Conservation (phyloP, 2,113 vertebrate genomes). For the Oreochromis niloticus region DNA sequence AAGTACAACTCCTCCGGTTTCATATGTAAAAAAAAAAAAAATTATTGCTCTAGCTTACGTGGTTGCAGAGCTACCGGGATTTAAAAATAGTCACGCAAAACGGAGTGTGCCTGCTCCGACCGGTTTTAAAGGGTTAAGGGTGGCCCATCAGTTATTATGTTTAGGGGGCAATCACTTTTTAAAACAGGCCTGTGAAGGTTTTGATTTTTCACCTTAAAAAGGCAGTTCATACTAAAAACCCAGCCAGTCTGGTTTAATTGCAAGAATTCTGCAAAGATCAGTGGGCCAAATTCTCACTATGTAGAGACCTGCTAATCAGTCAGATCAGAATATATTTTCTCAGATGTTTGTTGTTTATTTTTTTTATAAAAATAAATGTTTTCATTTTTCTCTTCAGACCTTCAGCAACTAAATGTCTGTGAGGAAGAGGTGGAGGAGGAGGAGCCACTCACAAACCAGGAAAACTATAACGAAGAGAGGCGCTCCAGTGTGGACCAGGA, state of each 20-base stretch:
- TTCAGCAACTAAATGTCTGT: not conserved
- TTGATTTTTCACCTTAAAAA: not conserved
- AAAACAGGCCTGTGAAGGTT: accelerated
- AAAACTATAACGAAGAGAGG: accelerated
- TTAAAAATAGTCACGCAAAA: too few species aligned
- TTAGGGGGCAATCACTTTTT: accelerated
- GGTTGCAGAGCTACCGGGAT: too few species aligned
- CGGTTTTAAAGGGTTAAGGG: too few species aligned
- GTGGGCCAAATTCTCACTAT: not conserved
- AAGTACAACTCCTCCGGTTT: too few species aligned
- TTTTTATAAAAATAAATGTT: not conserved
- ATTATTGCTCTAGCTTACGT: too few species aligned
- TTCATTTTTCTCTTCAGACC: not conserved
- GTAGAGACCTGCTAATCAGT: accelerated
- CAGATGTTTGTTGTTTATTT: accelerated
- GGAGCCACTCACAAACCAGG: too few species aligned
- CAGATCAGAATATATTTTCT: not conserved
- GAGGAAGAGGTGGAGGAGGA: too few species aligned
- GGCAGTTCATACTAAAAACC: accelerated
- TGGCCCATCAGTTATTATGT: not conserved
- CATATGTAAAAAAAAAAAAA: too few species aligned
- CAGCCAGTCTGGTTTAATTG: not conserved
- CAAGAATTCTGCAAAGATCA: accelerated
- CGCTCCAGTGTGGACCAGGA: accelerated
- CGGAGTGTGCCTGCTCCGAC: too few species aligned